These are phyloP conservation scores for Trochalopteron elliotii DNA, from an alignment of 2,113 vertebrate genomes.

Conservation along the genomic window DNA sequence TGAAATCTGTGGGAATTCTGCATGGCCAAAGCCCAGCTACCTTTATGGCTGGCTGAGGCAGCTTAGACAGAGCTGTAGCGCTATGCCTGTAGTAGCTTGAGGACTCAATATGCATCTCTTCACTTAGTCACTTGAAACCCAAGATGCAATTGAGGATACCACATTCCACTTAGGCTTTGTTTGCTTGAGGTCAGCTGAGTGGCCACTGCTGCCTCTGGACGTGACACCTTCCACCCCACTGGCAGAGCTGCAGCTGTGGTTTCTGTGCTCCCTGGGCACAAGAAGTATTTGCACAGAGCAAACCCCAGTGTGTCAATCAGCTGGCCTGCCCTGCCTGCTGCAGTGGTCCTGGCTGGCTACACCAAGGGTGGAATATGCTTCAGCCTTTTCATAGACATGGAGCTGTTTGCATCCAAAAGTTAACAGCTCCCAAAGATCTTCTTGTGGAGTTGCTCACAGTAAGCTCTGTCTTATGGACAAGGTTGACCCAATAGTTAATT, in stretches of 20 bases:
- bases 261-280: not conserved
- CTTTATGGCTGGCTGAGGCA: slow-evolving; percentile 15
- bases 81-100: not conserved
- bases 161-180: slow-evolving; percentile 44
- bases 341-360: not conserved
- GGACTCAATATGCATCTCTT: not conserved
- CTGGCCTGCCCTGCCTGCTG: not conserved
- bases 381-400: not conserved
- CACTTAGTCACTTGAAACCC: slow-evolving; percentile 34
- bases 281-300: not conserved
- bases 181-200: slow-evolving; percentile 40
- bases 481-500: slow-evolving; percentile 39
- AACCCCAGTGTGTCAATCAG: not conserved
- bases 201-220: slow-evolving; percentile 2
- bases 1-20: slow-evolving; percentile 63
- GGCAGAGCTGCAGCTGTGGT: slow-evolving; percentile 11
- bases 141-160: slow-evolving; percentile 21
- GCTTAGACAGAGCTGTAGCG: not conserved
- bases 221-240: not conserved
- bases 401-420: not conserved
- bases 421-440: slow-evolving; percentile 16
- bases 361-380: not conserved
- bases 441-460: not conserved
- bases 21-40: slow-evolving; percentile 19
- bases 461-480: not conserved